These are phyloP conservation scores for Epiblema foenella DNA, from an alignment of 2,888 invertebrate species.

Conservation along the genomic window DNA sequence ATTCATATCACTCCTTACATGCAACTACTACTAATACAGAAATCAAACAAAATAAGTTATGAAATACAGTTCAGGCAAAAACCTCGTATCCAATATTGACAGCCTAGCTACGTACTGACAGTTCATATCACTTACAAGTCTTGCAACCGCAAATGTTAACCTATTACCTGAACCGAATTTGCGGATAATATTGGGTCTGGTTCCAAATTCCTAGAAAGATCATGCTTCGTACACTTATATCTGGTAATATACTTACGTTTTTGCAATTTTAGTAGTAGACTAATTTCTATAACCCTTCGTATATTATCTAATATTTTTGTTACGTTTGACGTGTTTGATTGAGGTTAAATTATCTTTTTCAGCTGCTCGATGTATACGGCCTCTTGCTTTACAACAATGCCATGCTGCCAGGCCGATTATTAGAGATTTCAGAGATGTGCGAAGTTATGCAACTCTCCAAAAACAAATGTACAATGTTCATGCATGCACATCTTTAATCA, in stretches of 20 bases:
- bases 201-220: conserved; percentile 44
- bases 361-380: conserved; percentile 68
- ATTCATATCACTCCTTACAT: background rate
- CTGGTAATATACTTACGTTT: conserved; percentile 57
- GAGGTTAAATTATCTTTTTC: conserved; percentile 71
- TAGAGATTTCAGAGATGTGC: conserved; percentile 56
- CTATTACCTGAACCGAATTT: background rate
- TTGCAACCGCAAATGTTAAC: background rate
- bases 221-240: conserved; percentile 73
- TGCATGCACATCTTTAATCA: conserved; percentile 53
- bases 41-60: background rate
- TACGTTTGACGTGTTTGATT: conserved; percentile 53
- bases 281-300: background rate
- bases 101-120: background rate
- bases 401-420: conserved; percentile 64
- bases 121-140: too few relatives aligned
- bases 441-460: conserved; percentile 56
- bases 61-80: background rate
- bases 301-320: conserved; percentile 45
- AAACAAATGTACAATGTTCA: conserved; percentile 46
- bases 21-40: background rate
- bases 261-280: background rate
- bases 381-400: conserved; percentile 58
- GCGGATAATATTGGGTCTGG: conserved; percentile 5
- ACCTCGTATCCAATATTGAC: conserved; percentile 9